phyloP scores from a whole-genome alignment of 2,797 vertebrate genomes.

The Chaunax sp. region DNA sequence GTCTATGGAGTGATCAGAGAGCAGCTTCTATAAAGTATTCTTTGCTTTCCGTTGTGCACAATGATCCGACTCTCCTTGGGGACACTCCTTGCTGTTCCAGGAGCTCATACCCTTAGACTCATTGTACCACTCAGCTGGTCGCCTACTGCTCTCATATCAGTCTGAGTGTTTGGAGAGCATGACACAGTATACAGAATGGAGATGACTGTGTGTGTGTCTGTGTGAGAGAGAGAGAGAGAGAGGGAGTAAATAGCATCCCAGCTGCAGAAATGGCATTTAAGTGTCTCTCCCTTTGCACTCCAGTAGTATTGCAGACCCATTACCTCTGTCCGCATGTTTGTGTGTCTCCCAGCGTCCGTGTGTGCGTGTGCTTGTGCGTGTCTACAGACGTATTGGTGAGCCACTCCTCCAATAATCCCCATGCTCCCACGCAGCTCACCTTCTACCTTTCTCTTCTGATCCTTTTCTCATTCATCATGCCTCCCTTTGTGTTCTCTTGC shows the following conservation, averaged over 20 bases:
- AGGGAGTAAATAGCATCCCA: slow-evolving; percentile 73
- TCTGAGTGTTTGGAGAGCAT: slow-evolving; percentile 77
- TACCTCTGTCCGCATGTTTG: slow-evolving; percentile 59
- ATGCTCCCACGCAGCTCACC: slow-evolving; percentile 70
- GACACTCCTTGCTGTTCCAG: slow-evolving; percentile 48
- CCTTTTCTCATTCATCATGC: slow-evolving; percentile 80
- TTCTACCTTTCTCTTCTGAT: slow-evolving; percentile 74
- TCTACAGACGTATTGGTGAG: slow-evolving; percentile 67
- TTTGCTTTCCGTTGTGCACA: slow-evolving; percentile 20
- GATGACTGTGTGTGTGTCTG: slow-evolving; percentile 46
- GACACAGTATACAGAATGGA: slow-evolving; percentile 58
- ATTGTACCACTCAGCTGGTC: slow-evolving; percentile 64
- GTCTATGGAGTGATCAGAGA: slow-evolving; percentile 5
- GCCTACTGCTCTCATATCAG: slow-evolving; percentile 70
- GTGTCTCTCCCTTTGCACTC: slow-evolving; percentile 77
- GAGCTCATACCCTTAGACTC: slow-evolving; percentile 61
- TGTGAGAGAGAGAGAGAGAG: slow-evolving; percentile 23
- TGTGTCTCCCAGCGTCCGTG: slow-evolving; percentile 37
- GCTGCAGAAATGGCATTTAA: slow-evolving; percentile 79
- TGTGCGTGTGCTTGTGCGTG: slow-evolving; percentile 32
- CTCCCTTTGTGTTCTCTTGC: slow-evolving; percentile 74
- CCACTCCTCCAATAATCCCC: slow-evolving; percentile 77
- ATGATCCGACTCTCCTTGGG: slow-evolving; percentile 20
- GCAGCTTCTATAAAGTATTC: not conserved
- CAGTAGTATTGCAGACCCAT: slow-evolving; percentile 74